Evolutionary conservation across 2,113 vertebrate species (phyloP), one percentile per base, ranked within the genome.

Genomic region (Clarias gariepinus): DNA sequence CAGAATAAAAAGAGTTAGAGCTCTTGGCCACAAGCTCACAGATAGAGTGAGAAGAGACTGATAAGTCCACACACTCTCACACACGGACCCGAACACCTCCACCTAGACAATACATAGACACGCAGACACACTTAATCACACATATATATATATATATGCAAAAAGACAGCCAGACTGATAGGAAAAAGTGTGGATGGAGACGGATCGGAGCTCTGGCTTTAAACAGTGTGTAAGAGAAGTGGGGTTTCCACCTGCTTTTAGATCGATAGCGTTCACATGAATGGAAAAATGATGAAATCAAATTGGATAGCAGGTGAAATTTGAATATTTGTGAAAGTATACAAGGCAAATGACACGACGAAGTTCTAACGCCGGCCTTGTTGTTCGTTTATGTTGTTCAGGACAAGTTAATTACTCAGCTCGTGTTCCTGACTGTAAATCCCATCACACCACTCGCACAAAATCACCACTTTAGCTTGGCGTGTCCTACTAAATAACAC

Each of bases 121-220:
- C 25, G 76, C 55, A 79, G 77, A 80, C 18, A 60, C 82, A 74
- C 30, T 57, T 36, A 84, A 69, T 58, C 82, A 87, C 83, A n/a
- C n/a, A n/a, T n/a, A n/a, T n/a, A 36, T 36, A 3, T 36, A 89
- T 68, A 88, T 84, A 86, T 89, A 89, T 87, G 89, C 90, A 87
- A 87, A 30, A 28, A 88, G 81, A 80, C 33, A 66, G 52, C 36
- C 81, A 89, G 79, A 87, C 88, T 89, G 88, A 87, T 91, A 87
- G 87, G 93, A 92, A 93, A 93, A 93, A 92, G 10, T 93, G 92
- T 92, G 89, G 88, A 90, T 88, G 90, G 89, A 91, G 86, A 92
- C 7, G 15, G 90, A 90, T 86, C 58, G 18, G 86, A 90, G 87
- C 77, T 89, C 88, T 88, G 76, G 87, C 92, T 89, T 90, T 90